Evolutionary conservation across 2,113 vertebrate genomes (phyloP), one percentile per base, ranked within the genome.

Genomic region (Poecile atricapillus): DNA sequence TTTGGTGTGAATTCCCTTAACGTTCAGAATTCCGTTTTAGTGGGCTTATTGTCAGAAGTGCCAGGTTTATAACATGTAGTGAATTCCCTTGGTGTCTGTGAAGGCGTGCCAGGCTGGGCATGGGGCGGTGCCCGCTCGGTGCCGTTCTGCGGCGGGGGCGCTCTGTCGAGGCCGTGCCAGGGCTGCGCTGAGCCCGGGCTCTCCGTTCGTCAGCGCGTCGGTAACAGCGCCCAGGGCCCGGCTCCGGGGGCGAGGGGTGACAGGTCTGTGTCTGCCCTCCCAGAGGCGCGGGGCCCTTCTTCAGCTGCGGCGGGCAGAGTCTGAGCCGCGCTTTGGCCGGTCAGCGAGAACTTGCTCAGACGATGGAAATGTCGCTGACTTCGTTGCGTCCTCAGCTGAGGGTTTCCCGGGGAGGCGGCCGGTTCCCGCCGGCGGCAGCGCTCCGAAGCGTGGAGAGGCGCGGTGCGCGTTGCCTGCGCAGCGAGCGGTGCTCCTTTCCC

Each of bases 231-330:
- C 3, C 30, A 2, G 35, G 41, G 30, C 27, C 27, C 52, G 50
- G 35, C n/a, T 41, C 7, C 1, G n/a, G 33, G 50, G 50, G 11
- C 11, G 9, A 1, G 7, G 25, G 19, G 14, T 16, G 52, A 22
- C 37, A 3, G 9, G 5, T 5, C 6, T 4, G 7, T 1, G 15
- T 17, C 13, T 4, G 44, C 44, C 3, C 9, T 9, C 24, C 9
- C 37, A 6, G 4, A 5, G 53, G 2, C 39, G 5, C 5, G 2
- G 82, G 43, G 56, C 28, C 1, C 39, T 20, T 4, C 17, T 7
- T 10, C 22, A 15, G 24, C 46, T 4, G 15, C 6, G 17, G 10
- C 0, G 21, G 5, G 15, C 56, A 7, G 7, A 5, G 37, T 30
- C 43, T 10, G 81, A 13, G 12, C 5, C 11, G 49, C 7, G 39